A percentile compares a stretch with the other conserved stretches of the same genome.
Conservation (phyloP, 2,113 vertebrate genomes). For the Daphoenositta chrysoptera region DNA sequence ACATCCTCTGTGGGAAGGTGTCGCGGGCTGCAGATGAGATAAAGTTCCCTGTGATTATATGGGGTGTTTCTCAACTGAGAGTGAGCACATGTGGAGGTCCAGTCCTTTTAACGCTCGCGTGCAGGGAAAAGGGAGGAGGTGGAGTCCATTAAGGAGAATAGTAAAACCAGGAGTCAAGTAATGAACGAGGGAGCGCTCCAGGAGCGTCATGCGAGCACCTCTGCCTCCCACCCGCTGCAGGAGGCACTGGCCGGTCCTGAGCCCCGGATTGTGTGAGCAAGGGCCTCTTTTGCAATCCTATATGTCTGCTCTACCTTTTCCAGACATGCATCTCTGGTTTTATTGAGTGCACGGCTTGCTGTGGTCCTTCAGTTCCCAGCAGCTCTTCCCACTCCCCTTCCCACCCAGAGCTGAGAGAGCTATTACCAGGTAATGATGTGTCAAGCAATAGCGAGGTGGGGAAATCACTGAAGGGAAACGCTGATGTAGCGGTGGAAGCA, state of each 20-base stretch:
- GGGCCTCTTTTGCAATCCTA: constrained; percentile 62
- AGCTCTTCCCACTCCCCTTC: constrained; percentile 24
- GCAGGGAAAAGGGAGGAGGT: constrained; percentile 25
- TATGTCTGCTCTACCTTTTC: constrained; percentile 55
- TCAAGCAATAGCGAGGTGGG: constrained; percentile 5
- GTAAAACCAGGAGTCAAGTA: constrained; percentile 51
- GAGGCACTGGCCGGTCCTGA: not conserved
- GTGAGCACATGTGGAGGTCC: constrained; percentile 25
- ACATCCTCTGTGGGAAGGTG: constrained; percentile 48
- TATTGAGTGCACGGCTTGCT: constrained; percentile 5
- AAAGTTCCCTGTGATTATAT: constrained; percentile 35
- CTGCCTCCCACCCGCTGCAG: constrained; percentile 4
- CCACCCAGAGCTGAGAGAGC: constrained; percentile 53
- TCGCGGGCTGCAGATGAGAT: constrained; percentile 25
- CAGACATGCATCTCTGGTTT: constrained; percentile 59
- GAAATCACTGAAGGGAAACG: not conserved
- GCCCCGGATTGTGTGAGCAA: not conserved
- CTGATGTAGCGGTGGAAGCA: not conserved
- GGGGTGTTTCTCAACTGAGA: constrained; percentile 22
- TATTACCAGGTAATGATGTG: constrained; percentile 61
- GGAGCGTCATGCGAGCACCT: not conserved
- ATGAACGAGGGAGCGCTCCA: not conserved
- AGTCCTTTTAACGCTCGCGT: not conserved
- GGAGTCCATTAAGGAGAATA: constrained; percentile 38
- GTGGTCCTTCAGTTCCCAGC: constrained; percentile 40